phyloP scores from a whole-genome alignment of 2,797 vertebrate species.

The Myotis myotis region DNA sequence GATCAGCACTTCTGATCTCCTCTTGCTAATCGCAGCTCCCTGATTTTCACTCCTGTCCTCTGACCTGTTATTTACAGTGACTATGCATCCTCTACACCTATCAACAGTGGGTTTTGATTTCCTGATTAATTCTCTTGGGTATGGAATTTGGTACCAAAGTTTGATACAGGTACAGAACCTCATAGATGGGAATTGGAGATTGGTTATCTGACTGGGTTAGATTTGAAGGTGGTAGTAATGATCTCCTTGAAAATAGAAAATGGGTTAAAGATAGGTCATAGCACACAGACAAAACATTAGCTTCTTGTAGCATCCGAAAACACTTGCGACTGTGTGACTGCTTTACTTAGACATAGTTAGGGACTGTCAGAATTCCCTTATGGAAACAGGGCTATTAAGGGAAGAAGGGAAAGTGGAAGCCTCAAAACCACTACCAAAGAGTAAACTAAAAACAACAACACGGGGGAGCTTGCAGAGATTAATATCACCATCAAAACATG shows the following conservation, averaged over 20 bases:
- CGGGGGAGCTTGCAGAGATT: neutral
- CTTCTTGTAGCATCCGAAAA: neutral
- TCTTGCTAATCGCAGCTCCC: neutral
- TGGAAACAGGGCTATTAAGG: neutral
- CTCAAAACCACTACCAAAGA: neutral
- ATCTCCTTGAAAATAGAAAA: neutral
- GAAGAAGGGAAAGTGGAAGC: neutral
- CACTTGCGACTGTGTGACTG: neutral
- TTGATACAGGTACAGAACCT: neutral
- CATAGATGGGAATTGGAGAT: neutral
- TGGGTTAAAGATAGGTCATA: neutral
- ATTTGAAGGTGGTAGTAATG: neutral
- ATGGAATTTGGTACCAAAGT: neutral
- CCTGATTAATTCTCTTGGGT: neutral
- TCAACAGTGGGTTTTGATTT: neutral
- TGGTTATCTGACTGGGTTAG: neutral
- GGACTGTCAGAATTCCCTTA: neutral
- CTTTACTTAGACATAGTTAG: neutral
- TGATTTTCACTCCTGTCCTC: neutral
- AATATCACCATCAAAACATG: neutral
- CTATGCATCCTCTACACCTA: neutral
- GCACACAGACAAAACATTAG: neutral
- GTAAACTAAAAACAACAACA: neutral
- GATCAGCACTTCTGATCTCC: neutral
- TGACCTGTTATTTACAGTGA: neutral